These are phyloP conservation scores for Bombyx mori DNA, from an alignment of 1,140 invertebrate species.

Conservation along the genomic window ASM3026992v2 NC_085128.1:11998001-11998500, in stretches of 20 bases:
- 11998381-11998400: slow-evolving; percentile 53
- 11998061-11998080: slow-evolving; percentile 67
- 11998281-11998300: slow-evolving; percentile 38
- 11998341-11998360: slow-evolving; percentile 57
- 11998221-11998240: slow-evolving; percentile 46
- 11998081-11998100: slow-evolving; percentile 50
- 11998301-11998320: slow-evolving; percentile 6
- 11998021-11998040: slow-evolving; percentile 14
- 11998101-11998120: slow-evolving; percentile 68
- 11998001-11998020: no score
- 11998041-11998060: slow-evolving; percentile 56
- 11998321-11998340: slow-evolving; percentile 58
- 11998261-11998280: slow-evolving; percentile 65
- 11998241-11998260: slow-evolving; percentile 68
- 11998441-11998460: slow-evolving; percentile 27
- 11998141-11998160: slow-evolving; percentile 47
- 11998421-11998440: slow-evolving; percentile 55
- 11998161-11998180: slow-evolving; percentile 51
- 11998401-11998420: slow-evolving; percentile 39
- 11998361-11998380: slow-evolving; percentile 59
- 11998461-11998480: slow-evolving; percentile 27
- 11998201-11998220: slow-evolving; percentile 51
- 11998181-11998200: slow-evolving; percentile 50
- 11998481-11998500: slow-evolving; percentile 20
- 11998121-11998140: slow-evolving; percentile 65